Base-by-base conservation (phyloP, 2,797 vertebrate species). In the Prionace glauca region DNA sequence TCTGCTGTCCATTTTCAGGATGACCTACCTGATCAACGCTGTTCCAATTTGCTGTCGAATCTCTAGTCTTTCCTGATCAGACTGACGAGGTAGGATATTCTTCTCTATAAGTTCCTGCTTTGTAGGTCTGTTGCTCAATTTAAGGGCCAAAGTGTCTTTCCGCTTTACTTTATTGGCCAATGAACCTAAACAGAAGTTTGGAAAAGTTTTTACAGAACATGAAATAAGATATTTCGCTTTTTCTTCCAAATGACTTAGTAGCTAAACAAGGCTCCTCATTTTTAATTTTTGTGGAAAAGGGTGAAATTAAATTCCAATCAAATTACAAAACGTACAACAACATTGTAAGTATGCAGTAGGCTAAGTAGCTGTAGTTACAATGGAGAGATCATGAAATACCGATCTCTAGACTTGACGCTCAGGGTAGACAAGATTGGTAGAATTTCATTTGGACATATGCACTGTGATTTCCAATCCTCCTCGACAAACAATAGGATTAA, bases 111-210 rank as follows among this genome's bases (percentile, higher is more conserved):
- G 96, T 92, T 98, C 96, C 88, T 97, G 96, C 95, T 81, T 98
- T 93, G 86, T 96, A 0, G 97, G 96, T 11, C 97, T 96, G 96
- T 96, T 98, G 97, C 98, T 98, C 96, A 99, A 97, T 97, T 99
- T 99, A 97, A 99, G 98, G 79, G 99, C 99, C 32, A 99, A 97
- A 0, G 99, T 99, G 97, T 99, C 99, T 97, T 99, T 99, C 97
- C 99, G 98, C 96, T 98, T 99, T 93, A 99, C 99, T 96, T 98
- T 98, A 97, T 98, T 99, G 96, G 99, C 99, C 97, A 99, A 97
- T 0, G 98, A 98, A 96, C 98, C 99, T 99, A 96, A 0, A 96
- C 11, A 95, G 72, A 95, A 84, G 24, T 50, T 94, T 50, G 16
- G 71, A 94, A 14, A 72, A 11, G 71, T 77, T 60, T 50, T 95